A percentile compares a stretch with the other conserved stretches of the same genome.
Conservation (phyloP, 2,888 invertebrate genomes). For the Microctonus hyperodae region DNA sequence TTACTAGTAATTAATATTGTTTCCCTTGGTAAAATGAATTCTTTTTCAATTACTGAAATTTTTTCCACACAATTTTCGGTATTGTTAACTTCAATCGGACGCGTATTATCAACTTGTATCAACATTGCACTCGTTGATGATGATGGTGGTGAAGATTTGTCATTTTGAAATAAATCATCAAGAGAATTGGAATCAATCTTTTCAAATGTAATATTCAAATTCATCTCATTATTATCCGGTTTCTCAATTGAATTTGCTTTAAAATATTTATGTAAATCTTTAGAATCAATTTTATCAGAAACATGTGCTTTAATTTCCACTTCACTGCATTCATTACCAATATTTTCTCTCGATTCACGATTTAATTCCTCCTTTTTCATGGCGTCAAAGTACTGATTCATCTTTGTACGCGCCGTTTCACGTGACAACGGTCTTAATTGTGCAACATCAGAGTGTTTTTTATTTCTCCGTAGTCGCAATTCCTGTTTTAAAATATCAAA, state of each 20-base stretch:
- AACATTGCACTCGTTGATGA: background rate
- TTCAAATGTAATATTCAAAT: background rate
- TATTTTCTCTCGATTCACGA: slow-evolving; percentile 17
- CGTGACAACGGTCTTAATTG: slow-evolving; percentile 51
- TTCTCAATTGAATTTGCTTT: slow-evolving; percentile 26
- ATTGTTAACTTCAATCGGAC: slow-evolving; percentile 11
- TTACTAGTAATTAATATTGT: slow-evolving; percentile 9
- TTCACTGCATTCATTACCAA: slow-evolving; percentile 38
- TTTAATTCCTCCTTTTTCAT: slow-evolving; percentile 25
- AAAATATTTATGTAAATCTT: slow-evolving; percentile 58
- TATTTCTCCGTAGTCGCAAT: slow-evolving; percentile 51
- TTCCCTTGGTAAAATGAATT: slow-evolving; percentile 37
- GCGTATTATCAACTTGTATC: background rate
- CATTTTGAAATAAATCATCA: background rate
- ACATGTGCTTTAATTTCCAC: slow-evolving; percentile 51
- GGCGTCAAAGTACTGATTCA: slow-evolving; percentile 55
- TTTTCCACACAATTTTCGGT: slow-evolving; percentile 34
- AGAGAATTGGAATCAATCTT: background rate
- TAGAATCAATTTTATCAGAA: slow-evolving; percentile 52
- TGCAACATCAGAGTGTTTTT: slow-evolving; percentile 46
- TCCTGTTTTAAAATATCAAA: slow-evolving; percentile 54
- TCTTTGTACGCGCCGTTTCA: slow-evolving; percentile 54
- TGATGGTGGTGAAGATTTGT: background rate
- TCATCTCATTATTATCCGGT: background rate
- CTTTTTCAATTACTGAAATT: slow-evolving; percentile 45